Evolutionary conservation across 2,888 invertebrate species (phyloP).

Genomic region (Podotricha telesiphe): DNA sequence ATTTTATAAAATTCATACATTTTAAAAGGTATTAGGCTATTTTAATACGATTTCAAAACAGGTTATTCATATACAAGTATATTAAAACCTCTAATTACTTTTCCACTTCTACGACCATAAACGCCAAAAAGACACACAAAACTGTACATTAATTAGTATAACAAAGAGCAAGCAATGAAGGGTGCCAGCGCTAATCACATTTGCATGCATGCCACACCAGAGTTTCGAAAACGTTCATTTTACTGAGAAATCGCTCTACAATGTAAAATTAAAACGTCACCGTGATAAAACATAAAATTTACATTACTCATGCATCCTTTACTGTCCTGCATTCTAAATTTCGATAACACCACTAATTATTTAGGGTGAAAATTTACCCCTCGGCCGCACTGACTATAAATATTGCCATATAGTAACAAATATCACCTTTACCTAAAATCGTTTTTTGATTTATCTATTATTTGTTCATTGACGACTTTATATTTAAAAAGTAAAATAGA

Average conservation of each 20-base stretch:
- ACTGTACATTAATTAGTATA: slow-evolving; percentile 41
- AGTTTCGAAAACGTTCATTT: slow-evolving; percentile 53
- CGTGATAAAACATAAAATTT: slow-evolving; percentile 52
- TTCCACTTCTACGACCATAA: neutral
- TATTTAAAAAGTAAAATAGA: too few species aligned
- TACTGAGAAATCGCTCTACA: slow-evolving; percentile 54
- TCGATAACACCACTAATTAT: slow-evolving; percentile 61
- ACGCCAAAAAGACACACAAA: slow-evolving; percentile 24
- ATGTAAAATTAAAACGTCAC: slow-evolving; percentile 58
- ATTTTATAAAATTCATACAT: neutral
- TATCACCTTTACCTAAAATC: slow-evolving; percentile 30
- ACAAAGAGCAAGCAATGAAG: slow-evolving; percentile 40
- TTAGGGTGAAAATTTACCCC: slow-evolving; percentile 57
- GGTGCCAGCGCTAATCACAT: slow-evolving; percentile 43
- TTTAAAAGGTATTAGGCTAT: neutral
- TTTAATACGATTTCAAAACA: neutral
- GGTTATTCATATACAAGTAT: neutral
- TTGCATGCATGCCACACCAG: slow-evolving; percentile 50
- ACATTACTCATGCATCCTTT: slow-evolving; percentile 53
- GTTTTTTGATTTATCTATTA: too few species aligned
- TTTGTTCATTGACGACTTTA: too few species aligned
- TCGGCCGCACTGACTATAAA: slow-evolving; percentile 47
- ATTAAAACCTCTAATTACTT: neutral
- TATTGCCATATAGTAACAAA: slow-evolving; percentile 39
- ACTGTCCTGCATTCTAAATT: slow-evolving; percentile 54